A percentile compares a stretch with the other conserved stretches of the same genome.
Conservation (phyloP, 1,140 invertebrate genomes). For the Ectropis grisescens region DNA sequence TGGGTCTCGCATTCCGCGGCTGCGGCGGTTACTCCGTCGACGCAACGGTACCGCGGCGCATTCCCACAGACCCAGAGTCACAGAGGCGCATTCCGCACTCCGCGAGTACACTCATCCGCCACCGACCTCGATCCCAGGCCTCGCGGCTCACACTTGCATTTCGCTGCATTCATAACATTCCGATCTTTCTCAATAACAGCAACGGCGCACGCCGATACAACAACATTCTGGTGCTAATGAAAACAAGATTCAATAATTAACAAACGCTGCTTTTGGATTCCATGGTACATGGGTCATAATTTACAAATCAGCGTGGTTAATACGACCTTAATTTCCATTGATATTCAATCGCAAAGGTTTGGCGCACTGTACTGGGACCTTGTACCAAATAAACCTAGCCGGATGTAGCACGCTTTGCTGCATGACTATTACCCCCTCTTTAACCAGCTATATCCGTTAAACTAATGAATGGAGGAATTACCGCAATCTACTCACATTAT, state of each 20-base stretch:
- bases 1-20: slow-evolving; percentile 61
- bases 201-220: no score
- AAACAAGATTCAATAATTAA: no score
- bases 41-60: slow-evolving; percentile 64
- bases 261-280: no score
- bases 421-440: not conserved
- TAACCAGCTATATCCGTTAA: no score
- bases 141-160: no score
- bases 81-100: slow-evolving; percentile 48
- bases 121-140: slow-evolving; percentile 40
- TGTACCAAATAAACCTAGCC: slow-evolving; percentile 15
- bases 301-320: no score
- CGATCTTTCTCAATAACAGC: no score
- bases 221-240: no score
- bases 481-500: no score
- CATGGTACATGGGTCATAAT: no score
- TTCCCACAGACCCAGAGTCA: slow-evolving; percentile 67
- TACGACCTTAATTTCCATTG: no score
- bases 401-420: slow-evolving; percentile 18
- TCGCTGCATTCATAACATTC: slow-evolving; percentile 1
- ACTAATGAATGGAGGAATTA: no score
- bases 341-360: slow-evolving; percentile 4
- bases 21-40: slow-evolving; percentile 32
- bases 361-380: slow-evolving; percentile 12
- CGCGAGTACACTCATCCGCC: not conserved